Conservation (phyloP, 2,797 vertebrate species). For the Lateolabrax maculatus region DNA sequence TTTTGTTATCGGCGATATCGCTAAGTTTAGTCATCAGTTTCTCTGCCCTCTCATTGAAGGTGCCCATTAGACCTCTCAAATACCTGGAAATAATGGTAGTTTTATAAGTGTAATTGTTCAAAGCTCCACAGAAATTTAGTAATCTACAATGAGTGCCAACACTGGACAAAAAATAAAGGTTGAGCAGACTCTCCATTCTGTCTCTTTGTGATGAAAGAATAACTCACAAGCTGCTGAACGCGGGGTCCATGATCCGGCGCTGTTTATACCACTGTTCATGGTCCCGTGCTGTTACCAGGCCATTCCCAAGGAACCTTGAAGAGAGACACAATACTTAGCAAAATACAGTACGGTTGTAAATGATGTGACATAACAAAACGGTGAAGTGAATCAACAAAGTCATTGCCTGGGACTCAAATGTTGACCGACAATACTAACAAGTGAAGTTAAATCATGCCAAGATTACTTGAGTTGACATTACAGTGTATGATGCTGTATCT, state of each 20-base stretch:
- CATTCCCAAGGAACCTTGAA: conserved; percentile 89
- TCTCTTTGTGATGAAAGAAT: not conserved
- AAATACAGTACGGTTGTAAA: not conserved
- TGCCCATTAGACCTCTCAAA: conserved; percentile 88
- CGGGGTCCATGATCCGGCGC: conserved; percentile 91
- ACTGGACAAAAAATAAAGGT: not conserved
- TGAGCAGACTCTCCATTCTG: not conserved
- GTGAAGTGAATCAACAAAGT: not conserved
- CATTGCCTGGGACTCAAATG: not conserved
- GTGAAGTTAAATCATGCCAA: not conserved
- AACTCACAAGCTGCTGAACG: conserved; percentile 91
- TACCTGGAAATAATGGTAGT: conserved; percentile 78
- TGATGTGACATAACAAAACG: not conserved
- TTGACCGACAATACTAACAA: not conserved
- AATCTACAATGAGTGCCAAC: not conserved
- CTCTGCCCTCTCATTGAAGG: conserved; percentile 93
- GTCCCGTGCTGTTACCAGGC: conserved; percentile 86
- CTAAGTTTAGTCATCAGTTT: conserved; percentile 88
- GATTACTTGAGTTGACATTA: not conserved
- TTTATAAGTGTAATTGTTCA: not conserved
- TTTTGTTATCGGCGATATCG: conserved; percentile 84
- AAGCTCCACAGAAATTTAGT: not conserved
- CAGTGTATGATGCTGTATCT: not conserved
- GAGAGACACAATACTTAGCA: not conserved
- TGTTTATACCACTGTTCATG: conserved; percentile 92